Evolutionary conservation across 92 coral and sea anemone genomes (phyloP).

Genomic region (Metridium senile): DNA sequence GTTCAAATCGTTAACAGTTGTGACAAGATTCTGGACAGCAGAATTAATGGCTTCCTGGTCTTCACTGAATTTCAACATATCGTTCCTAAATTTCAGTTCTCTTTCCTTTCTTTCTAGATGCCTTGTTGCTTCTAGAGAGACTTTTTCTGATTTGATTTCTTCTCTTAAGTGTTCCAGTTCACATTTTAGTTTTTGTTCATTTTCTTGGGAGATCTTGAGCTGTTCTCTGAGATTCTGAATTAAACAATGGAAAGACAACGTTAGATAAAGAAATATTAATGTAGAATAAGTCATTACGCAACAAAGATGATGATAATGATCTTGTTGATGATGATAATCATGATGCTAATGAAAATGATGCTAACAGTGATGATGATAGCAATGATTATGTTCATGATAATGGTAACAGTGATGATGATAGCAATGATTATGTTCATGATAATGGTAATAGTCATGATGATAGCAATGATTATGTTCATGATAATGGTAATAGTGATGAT

Average conservation of each 20-base stretch:
- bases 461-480: not conserved
- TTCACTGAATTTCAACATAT: slow-evolving; percentile 57
- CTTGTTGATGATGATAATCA: no score
- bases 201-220: slow-evolving; percentile 70
- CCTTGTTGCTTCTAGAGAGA: slow-evolving; percentile 85
- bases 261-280: not conserved
- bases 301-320: no score
- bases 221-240: slow-evolving; percentile 68
- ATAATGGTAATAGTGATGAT: not conserved
- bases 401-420: not conserved
- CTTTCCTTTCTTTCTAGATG: slow-evolving; percentile 79
- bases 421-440: not conserved
- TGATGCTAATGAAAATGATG: no score
- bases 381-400: not conserved
- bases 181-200: slow-evolving; percentile 63
- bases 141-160: slow-evolving; percentile 85
- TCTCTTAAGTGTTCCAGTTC: slow-evolving; percentile 73
- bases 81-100: slow-evolving; percentile 54
- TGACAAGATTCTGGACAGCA: slow-evolving; percentile 51
- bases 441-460: not conserved
- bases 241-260: no score
- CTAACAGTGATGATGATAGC: no score
- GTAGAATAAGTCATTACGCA: not conserved
- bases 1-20: slow-evolving; percentile 58
- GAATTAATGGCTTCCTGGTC: slow-evolving; percentile 73